Conservation (phyloP, 64 coral and sea anemone species). For the Anthopleura sola region DNA sequence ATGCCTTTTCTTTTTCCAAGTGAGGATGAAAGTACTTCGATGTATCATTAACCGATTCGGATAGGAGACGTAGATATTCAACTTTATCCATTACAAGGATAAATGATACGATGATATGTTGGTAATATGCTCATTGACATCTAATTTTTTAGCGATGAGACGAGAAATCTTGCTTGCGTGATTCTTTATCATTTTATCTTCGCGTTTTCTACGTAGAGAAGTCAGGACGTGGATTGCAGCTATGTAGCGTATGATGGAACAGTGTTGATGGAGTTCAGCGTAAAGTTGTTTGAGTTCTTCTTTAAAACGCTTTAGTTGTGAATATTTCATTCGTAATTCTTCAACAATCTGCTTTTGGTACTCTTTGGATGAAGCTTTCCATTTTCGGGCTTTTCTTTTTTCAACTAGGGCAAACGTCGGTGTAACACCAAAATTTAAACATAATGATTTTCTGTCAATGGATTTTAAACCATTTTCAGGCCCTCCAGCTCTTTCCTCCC, state of each 20-base stretch:
- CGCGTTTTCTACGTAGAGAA: background rate
- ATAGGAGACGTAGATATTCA: background rate
- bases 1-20: slow-evolving; percentile 14
- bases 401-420: background rate
- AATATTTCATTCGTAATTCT: background rate
- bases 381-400: background rate
- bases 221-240: background rate
- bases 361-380: background rate
- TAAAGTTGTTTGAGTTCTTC: background rate
- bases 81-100: background rate
- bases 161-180: background rate
- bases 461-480: no score
- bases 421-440: background rate
- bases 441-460: no score
- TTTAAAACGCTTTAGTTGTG: background rate
- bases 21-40: slow-evolving; percentile 21
- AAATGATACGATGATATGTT: slow-evolving; percentile 8
- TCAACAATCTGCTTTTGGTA: background rate
- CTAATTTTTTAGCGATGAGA: background rate
- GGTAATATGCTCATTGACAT: background rate
- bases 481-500: no score
- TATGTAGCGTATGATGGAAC: background rate
- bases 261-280: background rate
- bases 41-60: background rate
- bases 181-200: background rate